Conservation (phyloP, 37 sponge, comb jelly and placozoan species). For the Ephydatia muelleri region DNA sequence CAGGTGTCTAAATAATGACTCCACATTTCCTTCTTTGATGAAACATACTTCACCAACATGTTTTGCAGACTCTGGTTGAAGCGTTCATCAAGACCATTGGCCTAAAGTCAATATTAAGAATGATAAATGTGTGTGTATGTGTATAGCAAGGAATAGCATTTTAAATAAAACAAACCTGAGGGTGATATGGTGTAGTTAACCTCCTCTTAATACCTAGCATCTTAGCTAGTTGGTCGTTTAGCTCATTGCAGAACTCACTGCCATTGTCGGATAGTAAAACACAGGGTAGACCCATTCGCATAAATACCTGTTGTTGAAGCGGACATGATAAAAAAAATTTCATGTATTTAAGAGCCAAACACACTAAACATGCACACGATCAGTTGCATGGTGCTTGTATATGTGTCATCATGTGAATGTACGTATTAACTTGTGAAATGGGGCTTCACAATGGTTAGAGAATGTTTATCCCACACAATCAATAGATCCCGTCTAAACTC, state of each 20-base stretch:
- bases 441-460: not conserved
- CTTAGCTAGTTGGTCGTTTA: conserved; percentile 24
- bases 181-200: conserved; percentile 65
- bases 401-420: not conserved
- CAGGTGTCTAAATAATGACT: conserved; percentile 52
- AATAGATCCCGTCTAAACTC: not conserved
- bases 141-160: conserved; percentile 1
- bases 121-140: not conserved
- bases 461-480: conserved; percentile 1
- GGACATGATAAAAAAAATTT: not conserved
- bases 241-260: conserved; percentile 54
- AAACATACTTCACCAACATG: conserved; percentile 69
- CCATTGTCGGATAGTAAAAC: conserved; percentile 60
- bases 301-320: conserved; percentile 42
- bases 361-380: conserved; percentile 1
- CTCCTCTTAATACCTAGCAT: conserved; percentile 45
- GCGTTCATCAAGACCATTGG: conserved; percentile 73
- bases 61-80: conserved; percentile 59
- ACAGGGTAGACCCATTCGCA: conserved; percentile 68
- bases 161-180: conserved; percentile 46
- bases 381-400: not conserved
- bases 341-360: not conserved
- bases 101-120: conserved; percentile 21
- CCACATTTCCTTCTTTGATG: conserved; percentile 48
- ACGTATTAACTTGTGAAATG: not conserved